Conservation (phyloP, 2,888 invertebrate species). For the Ophion costatus region DNA sequence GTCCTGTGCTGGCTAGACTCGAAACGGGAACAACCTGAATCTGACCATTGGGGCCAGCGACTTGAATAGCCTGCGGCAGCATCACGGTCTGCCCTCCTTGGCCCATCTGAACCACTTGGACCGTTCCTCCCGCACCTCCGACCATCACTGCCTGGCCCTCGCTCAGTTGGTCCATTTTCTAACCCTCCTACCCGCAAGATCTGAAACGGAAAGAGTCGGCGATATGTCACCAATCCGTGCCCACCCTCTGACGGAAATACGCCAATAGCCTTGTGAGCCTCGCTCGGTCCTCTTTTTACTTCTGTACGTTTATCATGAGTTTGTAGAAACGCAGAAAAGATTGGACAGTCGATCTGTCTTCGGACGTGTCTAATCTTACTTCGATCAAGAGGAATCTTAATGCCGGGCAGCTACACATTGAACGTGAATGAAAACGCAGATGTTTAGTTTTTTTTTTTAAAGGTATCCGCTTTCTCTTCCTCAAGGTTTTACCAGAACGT, state of each 20-base stretch:
- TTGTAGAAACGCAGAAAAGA: neutral
- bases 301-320: neutral
- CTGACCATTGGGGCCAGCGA: slow-evolving; percentile 87
- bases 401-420: no score
- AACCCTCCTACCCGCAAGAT: slow-evolving; percentile 9
- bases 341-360: neutral
- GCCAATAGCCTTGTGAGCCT: neutral
- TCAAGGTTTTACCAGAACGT: neutral
- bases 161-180: slow-evolving; percentile 80
- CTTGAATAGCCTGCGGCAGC: slow-evolving; percentile 85
- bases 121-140: slow-evolving; percentile 79
- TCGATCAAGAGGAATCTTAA: no score
- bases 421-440: no score
- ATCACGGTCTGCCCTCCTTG: slow-evolving; percentile 88
- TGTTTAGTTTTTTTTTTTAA: no score
- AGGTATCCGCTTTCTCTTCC: neutral
- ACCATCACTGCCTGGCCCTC: slow-evolving; percentile 82
- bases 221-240: neutral
- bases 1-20: slow-evolving; percentile 85
- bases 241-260: neutral
- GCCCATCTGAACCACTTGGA: slow-evolving; percentile 82
- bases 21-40: slow-evolving; percentile 91
- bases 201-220: slow-evolving; percentile 22
- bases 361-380: no score
- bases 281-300: neutral